Evolutionary conservation across 2,888 invertebrate species (phyloP).

Genomic region (Lamellibrachia satsuma): DNA sequence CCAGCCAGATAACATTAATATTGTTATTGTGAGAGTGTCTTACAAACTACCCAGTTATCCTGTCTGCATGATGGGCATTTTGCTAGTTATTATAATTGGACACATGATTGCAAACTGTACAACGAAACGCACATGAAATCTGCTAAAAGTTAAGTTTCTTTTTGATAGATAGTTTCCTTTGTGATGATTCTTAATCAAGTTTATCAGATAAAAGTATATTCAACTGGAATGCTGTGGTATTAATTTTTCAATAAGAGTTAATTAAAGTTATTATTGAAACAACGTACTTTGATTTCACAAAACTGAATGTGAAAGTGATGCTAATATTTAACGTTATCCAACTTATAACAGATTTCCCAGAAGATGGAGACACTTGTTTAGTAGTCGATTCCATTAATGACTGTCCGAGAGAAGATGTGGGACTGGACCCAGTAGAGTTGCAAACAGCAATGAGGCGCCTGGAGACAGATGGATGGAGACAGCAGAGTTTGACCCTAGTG

Average conservation of each 20-base stretch:
- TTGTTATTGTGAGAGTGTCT: too few species aligned
- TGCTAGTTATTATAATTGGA: background rate
- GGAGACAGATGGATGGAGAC: too few species aligned
- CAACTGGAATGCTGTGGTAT: background rate
- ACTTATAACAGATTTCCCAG: background rate
- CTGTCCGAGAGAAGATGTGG: too few species aligned
- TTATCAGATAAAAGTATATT: background rate
- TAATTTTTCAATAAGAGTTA: background rate
- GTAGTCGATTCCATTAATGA: background rate
- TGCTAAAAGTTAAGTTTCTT: background rate
- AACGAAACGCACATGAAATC: background rate
- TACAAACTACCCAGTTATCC: too few species aligned
- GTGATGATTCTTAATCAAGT: background rate
- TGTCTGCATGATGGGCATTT: too few species aligned
- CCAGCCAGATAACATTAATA: too few species aligned
- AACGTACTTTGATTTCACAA: background rate
- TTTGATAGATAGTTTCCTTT: background rate
- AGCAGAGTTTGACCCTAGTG: too few species aligned
- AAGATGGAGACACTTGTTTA: background rate
- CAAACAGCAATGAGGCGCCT: too few species aligned
- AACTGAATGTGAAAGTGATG: background rate
- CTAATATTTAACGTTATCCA: background rate
- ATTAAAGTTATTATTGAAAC: background rate
- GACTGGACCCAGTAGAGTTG: too few species aligned
- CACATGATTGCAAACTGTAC: background rate